These are phyloP conservation scores for Chloroceryle aenea DNA, from an alignment of 2,113 vertebrate species.

Conservation along the genomic window DNA sequence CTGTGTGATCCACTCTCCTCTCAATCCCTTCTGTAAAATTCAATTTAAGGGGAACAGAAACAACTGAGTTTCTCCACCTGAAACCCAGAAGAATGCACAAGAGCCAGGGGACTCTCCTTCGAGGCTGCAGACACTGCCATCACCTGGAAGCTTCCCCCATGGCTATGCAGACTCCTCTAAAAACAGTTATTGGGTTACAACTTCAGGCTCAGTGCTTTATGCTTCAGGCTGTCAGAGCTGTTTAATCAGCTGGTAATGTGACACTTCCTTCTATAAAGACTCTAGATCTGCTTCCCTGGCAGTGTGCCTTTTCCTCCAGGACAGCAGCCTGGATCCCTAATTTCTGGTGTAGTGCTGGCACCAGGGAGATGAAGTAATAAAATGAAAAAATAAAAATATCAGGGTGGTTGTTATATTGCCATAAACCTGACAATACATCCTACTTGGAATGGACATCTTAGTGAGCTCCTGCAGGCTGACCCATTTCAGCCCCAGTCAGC, in stretches of 20 bases:
- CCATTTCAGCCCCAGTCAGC: background rate
- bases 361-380: background rate
- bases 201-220: background rate
- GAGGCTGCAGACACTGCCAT: background rate
- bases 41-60: background rate
- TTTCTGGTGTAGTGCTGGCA: background rate
- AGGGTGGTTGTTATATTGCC: background rate
- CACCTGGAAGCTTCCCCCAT: background rate
- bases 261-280: slow-evolving; percentile 23
- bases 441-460: background rate
- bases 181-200: slow-evolving; percentile 15
- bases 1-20: background rate
- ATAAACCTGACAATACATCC: background rate
- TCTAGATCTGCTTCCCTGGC: background rate
- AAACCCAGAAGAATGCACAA: background rate
- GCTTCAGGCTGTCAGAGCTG: background rate
- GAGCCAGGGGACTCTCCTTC: background rate
- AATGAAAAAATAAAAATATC: background rate
- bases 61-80: background rate
- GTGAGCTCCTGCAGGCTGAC: background rate
- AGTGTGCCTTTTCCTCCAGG: background rate
- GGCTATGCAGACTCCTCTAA: background rate
- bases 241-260: slow-evolving; percentile 45
- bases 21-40: background rate
- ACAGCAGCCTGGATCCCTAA: background rate